Evolutionary conservation across 2,888 invertebrate genomes (phyloP).

Genomic region (Eupithecia vulgata): DNA sequence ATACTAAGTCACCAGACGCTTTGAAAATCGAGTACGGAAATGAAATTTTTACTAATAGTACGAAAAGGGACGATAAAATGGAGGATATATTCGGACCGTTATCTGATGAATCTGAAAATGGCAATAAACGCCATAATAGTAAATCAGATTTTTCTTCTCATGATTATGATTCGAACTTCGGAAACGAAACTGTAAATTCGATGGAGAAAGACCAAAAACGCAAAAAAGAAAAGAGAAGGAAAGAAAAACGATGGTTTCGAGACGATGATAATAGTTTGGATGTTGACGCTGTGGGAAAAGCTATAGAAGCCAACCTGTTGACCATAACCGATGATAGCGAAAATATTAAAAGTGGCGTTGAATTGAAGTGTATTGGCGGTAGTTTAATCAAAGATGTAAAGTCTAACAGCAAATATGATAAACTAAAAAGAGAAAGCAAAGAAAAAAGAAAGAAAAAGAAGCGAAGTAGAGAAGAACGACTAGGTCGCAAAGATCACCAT

Average conservation of each 20-base stretch:
- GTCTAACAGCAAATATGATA: constrained; percentile 55
- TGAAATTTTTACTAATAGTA: constrained; percentile 61
- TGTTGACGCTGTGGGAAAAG: constrained; percentile 91
- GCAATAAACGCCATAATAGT: constrained; percentile 51
- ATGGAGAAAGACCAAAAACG: constrained; percentile 83
- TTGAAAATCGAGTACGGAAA: constrained; percentile 57
- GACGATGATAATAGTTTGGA: constrained; percentile 92
- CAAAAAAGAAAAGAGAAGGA: constrained; percentile 86
- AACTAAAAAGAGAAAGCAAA: constrained; percentile 84
- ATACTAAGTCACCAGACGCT: constrained; percentile 69
- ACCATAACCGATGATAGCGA: constrained; percentile 79
- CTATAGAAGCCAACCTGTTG: constrained; percentile 91
- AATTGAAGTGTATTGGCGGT: constrained; percentile 85
- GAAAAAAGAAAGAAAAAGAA: constrained; percentile 94
- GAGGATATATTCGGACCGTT: constrained; percentile 94
- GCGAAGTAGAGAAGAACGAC: constrained; percentile 90
- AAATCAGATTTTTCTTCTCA: constrained; percentile 60
- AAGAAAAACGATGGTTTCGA: constrained; percentile 85
- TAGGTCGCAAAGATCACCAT: constrained; percentile 87
- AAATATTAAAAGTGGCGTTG: constrained; percentile 54
- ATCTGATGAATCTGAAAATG: constrained; percentile 87
- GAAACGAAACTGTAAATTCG: constrained; percentile 56
- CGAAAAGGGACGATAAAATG: constrained; percentile 91
- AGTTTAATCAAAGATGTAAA: constrained; percentile 48
- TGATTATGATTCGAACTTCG: constrained; percentile 56